Evolutionary conservation across 2,113 vertebrate genomes (phyloP).

Genomic region (Eublepharis macularius): DNA sequence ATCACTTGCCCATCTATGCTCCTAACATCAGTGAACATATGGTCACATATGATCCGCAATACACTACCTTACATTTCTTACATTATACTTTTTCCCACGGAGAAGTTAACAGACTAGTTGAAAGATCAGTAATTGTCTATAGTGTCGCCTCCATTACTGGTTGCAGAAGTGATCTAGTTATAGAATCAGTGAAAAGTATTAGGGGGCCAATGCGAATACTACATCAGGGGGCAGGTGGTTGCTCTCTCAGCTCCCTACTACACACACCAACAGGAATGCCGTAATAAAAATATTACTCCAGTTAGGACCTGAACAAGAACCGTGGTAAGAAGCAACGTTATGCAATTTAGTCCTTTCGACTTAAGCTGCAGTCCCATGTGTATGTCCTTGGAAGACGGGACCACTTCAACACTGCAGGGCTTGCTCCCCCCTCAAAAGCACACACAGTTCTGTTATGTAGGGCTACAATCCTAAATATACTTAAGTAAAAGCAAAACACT

Average conservation of each 20-base stretch:
- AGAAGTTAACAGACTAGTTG: neutral
- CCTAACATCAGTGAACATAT: neutral
- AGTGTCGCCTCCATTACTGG: neutral
- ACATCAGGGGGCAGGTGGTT: neutral
- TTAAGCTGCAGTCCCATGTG: neutral
- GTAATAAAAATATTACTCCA: neutral
- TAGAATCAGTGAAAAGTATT: neutral
- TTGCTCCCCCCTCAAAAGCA: neutral
- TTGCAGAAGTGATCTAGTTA: neutral
- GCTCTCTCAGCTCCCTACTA: neutral
- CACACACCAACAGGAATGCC: neutral
- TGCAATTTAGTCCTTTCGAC: neutral
- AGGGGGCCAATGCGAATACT: neutral
- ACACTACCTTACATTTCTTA: neutral
- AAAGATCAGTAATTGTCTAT: neutral
- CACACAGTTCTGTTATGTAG: neutral
- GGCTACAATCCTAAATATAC: neutral
- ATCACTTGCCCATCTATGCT: too few species aligned
- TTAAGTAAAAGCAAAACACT: neutral
- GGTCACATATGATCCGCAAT: neutral
- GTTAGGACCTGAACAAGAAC: neutral
- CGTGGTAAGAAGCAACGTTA: neutral
- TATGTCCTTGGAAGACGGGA: neutral
- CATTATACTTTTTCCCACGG: too few species aligned
- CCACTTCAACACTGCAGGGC: too few species aligned